Evolutionary conservation across 1,140 invertebrate genomes (phyloP).

Genomic region (Hypothenemus hampei): DNA sequence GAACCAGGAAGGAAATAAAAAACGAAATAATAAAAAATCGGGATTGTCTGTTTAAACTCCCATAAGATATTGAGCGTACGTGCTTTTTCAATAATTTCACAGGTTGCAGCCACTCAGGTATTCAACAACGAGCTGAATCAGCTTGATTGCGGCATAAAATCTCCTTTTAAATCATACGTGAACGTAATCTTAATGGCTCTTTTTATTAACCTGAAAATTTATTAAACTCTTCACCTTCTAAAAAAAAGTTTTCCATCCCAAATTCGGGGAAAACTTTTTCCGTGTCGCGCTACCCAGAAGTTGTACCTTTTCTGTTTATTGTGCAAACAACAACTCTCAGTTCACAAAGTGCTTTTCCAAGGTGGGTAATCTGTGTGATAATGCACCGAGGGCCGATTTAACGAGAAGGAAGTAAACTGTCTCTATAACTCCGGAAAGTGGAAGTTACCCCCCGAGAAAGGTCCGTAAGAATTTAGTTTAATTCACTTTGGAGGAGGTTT

Average conservation of each 20-base stretch:
- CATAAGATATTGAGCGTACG: too few relatives aligned
- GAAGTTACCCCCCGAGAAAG: conserved; percentile 12
- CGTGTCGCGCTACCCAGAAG: too few relatives aligned
- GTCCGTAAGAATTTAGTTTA: conserved; percentile 24
- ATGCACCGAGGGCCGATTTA: conserved; percentile 25
- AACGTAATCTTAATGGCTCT: conserved; percentile 23
- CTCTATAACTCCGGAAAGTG: conserved; percentile 15
- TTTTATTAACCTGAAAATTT: too few relatives aligned
- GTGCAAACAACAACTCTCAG: conserved; percentile 25
- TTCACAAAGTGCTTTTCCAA: conserved; percentile 25
- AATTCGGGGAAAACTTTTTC: too few relatives aligned
- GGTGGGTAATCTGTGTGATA: conserved; percentile 30
- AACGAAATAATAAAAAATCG: too few relatives aligned
- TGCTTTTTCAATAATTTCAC: conserved; percentile 36
- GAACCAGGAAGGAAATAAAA: too few relatives aligned
- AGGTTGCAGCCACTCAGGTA: conserved; percentile 33
- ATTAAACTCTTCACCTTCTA: too few relatives aligned
- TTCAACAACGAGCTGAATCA: conserved; percentile 31
- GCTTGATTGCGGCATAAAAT: conserved; percentile 34
- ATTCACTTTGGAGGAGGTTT: conserved; percentile 20
- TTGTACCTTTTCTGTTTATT: conserved; percentile 28
- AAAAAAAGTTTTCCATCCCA: too few relatives aligned
- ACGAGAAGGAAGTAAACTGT: conserved; percentile 27
- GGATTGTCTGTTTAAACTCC: too few relatives aligned
- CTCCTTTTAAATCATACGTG: conserved; percentile 37